These are phyloP conservation scores for Tapirus indicus DNA, from an alignment of 2,797 vertebrate species.

Conservation along the genomic window DNA sequence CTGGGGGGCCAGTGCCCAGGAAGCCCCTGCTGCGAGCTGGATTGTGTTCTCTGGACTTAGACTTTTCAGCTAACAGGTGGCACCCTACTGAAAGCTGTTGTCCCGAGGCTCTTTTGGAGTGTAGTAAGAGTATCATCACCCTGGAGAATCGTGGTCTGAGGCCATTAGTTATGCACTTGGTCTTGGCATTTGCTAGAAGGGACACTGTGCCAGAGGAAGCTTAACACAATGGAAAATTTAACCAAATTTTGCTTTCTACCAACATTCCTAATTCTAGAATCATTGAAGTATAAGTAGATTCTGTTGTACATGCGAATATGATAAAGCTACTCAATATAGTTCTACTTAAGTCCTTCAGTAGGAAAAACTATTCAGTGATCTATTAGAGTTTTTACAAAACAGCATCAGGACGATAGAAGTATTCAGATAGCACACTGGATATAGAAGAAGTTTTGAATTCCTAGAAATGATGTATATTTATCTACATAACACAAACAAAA, in stretches of 20 bases:
- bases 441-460: not conserved
- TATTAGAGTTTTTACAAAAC: not conserved
- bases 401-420: not conserved
- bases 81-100: not conserved
- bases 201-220: not conserved
- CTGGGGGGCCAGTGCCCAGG: not conserved
- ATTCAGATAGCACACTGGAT: not conserved
- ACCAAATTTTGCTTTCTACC: not conserved
- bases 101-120: not conserved
- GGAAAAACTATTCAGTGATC: not conserved
- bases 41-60: not conserved
- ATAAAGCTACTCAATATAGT: not conserved
- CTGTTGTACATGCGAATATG: not conserved
- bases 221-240: not conserved
- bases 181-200: not conserved
- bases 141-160: not conserved
- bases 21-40: not conserved
- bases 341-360: not conserved
- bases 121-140: not conserved
- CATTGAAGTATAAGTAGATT: not conserved
- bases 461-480: not conserved
- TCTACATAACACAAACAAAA: not conserved
- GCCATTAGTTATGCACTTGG: not conserved
- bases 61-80: slow-evolving; percentile 11
- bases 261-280: not conserved